Evolutionary conservation across 2,797 vertebrate genomes (phyloP), one percentile per base, ranked within the genome.

Genomic region (Silurus lanzhouensis): DNA sequence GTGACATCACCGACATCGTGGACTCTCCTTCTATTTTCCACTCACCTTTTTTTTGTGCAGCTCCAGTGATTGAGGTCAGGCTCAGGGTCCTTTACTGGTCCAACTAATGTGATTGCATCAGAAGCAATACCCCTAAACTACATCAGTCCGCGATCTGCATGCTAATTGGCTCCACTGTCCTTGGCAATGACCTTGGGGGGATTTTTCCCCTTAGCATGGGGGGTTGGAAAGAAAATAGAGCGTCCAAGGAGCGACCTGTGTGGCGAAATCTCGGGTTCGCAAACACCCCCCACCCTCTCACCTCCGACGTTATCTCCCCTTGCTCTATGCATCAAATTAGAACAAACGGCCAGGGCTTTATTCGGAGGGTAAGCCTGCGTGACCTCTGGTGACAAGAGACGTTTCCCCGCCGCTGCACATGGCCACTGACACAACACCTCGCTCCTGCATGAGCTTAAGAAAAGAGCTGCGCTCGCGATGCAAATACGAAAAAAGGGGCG

Each of bases 111-210:
- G 96, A 97, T 96, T 97, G 96, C 96, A 97, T 96, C 95, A 95
- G 95, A 97, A 97, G 97, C 96, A 97, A 97, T 96, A 96, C 96
- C 96, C 96, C 96, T 97, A 97, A 97, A 97, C 96, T 95, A 95
- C 92, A 93, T 92, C 89, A 93, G 93, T 93, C 93, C 95, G 94
- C 96, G 96, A 97, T 97, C 96, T 98, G 97, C 97, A 98, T 97
- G 95, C 96, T 97, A 97, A 98, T 97, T 96, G 96, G 94, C 95
- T 94, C 88, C 87, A 91, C 91, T 92, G 95, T 96, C 97, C 96
- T 98, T 97, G 95, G 90, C 89, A 91, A 91, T 97, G 96, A 97
- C 96, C 96, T 97, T 96, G 93, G 90, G 6, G 6, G 6, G 2
- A 2, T 52, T 52, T 91, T 93, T 96, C 93, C 94, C 94, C 93